Conservation (phyloP, 2,113 vertebrate species). For the Dicerorhinus sumatrensis region DNA sequence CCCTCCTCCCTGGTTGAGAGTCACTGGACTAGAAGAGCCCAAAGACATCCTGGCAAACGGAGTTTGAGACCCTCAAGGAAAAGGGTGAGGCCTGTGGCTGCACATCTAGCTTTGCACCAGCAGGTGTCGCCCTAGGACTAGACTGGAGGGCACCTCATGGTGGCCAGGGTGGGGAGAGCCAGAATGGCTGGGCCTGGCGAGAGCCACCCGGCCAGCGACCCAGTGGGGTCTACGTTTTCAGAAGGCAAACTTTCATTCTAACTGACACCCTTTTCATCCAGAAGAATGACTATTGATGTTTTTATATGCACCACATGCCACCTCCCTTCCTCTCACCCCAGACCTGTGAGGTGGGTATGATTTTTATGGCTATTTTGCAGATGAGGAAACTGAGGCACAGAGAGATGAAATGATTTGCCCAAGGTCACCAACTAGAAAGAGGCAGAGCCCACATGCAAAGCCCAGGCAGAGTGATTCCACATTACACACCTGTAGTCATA, state of each 20-base stretch:
- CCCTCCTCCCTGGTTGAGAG: neutral
- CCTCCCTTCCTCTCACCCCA: neutral
- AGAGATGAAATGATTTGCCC: neutral
- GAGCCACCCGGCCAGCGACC: too few species aligned
- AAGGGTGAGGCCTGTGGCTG: neutral
- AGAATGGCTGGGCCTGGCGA: fast-evolving
- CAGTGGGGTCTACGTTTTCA: neutral
- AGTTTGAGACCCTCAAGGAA: neutral
- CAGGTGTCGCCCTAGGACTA: constrained; percentile 55
- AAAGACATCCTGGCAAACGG: fast-evolving
- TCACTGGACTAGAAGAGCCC: neutral
- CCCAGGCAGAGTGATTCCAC: neutral
- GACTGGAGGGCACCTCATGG: neutral
- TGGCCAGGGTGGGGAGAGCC: fast-evolving
- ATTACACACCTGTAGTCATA: too few species aligned
- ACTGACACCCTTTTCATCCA: fast-evolving
- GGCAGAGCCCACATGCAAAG: neutral
- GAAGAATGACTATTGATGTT: neutral
- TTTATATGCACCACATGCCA: neutral
- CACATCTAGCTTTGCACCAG: neutral
- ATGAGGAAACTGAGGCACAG: neutral
- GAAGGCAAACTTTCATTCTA: neutral
- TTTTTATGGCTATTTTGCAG: neutral
- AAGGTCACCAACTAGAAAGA: neutral
- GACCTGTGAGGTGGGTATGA: neutral